Evolutionary conservation across 2,113 vertebrate genomes (phyloP).

Genomic region (Neomonachus schauinslandi): DNA sequence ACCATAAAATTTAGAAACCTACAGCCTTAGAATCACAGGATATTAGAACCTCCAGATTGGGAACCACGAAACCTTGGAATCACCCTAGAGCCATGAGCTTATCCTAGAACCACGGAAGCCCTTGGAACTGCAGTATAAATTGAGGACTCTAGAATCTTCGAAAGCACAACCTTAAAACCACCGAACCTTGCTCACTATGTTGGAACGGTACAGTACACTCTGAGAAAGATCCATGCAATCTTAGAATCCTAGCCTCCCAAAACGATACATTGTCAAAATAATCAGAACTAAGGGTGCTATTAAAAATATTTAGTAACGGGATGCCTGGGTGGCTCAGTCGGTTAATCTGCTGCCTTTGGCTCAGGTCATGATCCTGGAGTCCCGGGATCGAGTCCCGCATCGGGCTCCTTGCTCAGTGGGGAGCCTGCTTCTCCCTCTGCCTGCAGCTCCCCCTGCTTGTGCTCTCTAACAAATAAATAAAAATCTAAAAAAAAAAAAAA

Average conservation of each 20-base stretch:
- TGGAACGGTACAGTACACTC: neutral
- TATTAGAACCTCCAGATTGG: neutral
- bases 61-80: neutral
- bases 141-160: neutral
- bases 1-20: neutral
- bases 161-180: neutral
- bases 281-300: neutral
- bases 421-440: too few species aligned
- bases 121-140: neutral
- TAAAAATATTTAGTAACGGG: too few species aligned
- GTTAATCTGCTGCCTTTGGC: too few species aligned
- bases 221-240: neutral
- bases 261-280: neutral
- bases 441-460: too few species aligned
- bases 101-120: rapidly evolving
- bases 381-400: too few species aligned
- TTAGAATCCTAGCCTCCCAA: neutral
- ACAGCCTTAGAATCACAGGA: neutral
- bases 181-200: neutral
- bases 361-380: too few species aligned
- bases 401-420: too few species aligned
- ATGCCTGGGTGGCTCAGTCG: too few species aligned
- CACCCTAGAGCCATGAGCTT: neutral
- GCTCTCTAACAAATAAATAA: too few species aligned
- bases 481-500: too few species aligned